Percentiles rank a stretch among this genome's conserved stretches.
Evolutionary conservation across 1,140 invertebrate species (phyloP).

Genomic region (Drosophila truncata): DNA sequence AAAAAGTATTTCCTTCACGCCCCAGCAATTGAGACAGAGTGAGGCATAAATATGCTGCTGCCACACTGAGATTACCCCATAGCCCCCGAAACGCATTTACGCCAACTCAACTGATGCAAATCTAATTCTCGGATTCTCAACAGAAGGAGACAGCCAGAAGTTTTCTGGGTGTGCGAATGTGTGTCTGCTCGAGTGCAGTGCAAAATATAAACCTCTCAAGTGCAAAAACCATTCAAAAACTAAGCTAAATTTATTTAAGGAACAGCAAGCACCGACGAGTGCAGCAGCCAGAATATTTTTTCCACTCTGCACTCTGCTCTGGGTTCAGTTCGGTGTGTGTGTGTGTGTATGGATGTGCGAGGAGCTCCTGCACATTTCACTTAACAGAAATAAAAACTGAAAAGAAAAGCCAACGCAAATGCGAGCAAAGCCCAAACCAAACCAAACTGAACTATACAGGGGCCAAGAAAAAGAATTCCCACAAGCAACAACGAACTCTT

Average conservation of each 20-base stretch:
- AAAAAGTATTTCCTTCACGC: constrained; percentile 59
- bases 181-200: constrained; percentile 36
- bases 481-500: not conserved
- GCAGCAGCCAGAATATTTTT: constrained; percentile 50
- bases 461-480: constrained; percentile 5
- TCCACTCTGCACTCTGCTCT: constrained; percentile 19
- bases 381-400: constrained; percentile 82
- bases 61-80: constrained; percentile 77
- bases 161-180: constrained; percentile 1
- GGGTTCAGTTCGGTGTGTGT: constrained; percentile 28
- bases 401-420: constrained; percentile 83
- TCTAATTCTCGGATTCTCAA: constrained; percentile 66
- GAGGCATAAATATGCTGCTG: constrained; percentile 70
- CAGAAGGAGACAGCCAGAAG: constrained; percentile 22
- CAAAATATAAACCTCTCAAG: constrained; percentile 83
- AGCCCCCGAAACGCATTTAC: constrained; percentile 80
- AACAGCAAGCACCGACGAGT: constrained; percentile 41
- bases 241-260: constrained; percentile 83
- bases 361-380: constrained; percentile 76
- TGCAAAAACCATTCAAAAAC: constrained; percentile 84
- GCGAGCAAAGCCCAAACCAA: constrained; percentile 77
- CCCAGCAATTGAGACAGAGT: constrained; percentile 64
- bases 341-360: too few relatives aligned
- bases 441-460: constrained; percentile 44
- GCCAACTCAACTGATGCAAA: constrained; percentile 83